Evolutionary conservation across 53 echinoderm and acorn worm species (phyloP).

Genomic region (Hippasteria phrygiana): DNA sequence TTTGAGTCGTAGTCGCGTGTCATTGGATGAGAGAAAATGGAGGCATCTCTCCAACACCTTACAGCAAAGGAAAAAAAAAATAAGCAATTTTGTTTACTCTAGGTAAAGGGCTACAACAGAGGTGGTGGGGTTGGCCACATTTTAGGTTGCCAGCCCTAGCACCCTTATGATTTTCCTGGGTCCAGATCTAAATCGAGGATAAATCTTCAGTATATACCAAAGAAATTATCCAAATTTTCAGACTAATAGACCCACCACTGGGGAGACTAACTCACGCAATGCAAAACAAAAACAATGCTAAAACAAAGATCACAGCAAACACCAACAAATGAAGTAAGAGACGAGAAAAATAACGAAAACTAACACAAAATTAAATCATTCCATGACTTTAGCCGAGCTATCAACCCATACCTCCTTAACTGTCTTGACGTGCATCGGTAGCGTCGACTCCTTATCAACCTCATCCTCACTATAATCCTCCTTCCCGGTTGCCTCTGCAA

Average conservation of each 20-base stretch:
- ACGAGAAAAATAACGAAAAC: neutral
- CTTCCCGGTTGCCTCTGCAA: neutral
- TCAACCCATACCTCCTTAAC: conserved; percentile 75
- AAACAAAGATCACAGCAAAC: too few species aligned
- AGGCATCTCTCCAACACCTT: conserved; percentile 86
- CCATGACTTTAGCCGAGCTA: neutral
- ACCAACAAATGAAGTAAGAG: too few species aligned
- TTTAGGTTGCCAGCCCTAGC: too few species aligned
- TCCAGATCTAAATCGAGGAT: too few species aligned
- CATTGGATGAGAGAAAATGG: conserved; percentile 77
- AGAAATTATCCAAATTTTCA: too few species aligned
- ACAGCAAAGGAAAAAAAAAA: neutral
- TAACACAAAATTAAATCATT: neutral
- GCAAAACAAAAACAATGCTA: too few species aligned
- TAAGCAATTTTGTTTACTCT: neutral
- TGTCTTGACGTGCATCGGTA: conserved; percentile 80
- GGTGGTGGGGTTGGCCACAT: too few species aligned
- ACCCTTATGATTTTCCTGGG: too few species aligned
- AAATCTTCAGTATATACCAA: too few species aligned
- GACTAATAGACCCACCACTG: too few species aligned
- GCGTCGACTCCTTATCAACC: conserved; percentile 68
- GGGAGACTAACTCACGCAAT: too few species aligned
- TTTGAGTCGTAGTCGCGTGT: conserved; percentile 82
- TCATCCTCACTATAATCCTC: conserved; percentile 39
- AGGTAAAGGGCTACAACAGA: neutral